Conservation (phyloP, 2,797 vertebrate species). For the Meda fulgida region DNA sequence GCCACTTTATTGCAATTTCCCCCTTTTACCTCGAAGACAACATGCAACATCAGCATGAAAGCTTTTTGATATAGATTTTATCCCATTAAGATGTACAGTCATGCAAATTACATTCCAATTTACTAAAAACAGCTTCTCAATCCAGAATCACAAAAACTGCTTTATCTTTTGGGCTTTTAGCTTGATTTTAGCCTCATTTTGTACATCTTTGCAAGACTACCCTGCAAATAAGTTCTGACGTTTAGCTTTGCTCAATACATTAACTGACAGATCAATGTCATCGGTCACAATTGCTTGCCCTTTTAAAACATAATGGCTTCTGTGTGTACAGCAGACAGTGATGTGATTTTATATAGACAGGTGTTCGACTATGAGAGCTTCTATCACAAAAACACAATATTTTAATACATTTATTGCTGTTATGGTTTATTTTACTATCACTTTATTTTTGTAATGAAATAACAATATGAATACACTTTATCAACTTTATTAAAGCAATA, state of each 20-base stretch:
- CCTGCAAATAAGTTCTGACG: neutral
- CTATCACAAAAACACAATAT: neutral
- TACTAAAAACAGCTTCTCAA: neutral
- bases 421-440: neutral
- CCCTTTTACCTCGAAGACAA: conserved; percentile 1
- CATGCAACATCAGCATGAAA: conserved; percentile 28
- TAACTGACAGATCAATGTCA: neutral
- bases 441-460: neutral
- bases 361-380: neutral
- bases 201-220: neutral
- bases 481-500: neutral
- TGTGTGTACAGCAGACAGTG: neutral
- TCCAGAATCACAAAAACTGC: neutral
- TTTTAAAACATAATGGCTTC: conserved; percentile 2
- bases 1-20: neutral
- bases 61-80: conserved; percentile 9
- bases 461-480: neutral
- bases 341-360: neutral
- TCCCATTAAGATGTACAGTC: neutral
- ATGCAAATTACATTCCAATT: neutral
- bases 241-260: conserved; percentile 1
- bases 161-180: neutral
- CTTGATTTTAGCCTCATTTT: neutral
- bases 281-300: neutral
- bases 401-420: neutral